Conservation (phyloP, 2,113 vertebrate genomes). For the Phasianus colchicus region DNA sequence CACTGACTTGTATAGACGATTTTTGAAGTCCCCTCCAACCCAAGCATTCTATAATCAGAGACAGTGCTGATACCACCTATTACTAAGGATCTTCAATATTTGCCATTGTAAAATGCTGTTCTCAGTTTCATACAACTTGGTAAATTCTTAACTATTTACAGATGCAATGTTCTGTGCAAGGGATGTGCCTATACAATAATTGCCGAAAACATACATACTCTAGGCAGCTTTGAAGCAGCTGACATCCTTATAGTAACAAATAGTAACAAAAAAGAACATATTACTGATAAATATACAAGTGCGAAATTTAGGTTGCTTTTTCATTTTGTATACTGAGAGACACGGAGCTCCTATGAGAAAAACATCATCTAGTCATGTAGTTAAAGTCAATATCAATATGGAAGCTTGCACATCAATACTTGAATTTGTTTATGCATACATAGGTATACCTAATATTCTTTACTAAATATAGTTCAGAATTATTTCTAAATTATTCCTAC, state of each 20-base stretch:
- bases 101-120: neutral
- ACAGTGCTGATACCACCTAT: neutral
- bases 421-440: neutral
- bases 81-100: neutral
- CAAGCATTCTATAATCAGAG: neutral
- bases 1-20: neutral
- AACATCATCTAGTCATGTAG: neutral
- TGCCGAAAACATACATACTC: neutral
- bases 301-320: neutral
- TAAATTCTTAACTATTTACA: neutral
- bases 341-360: neutral
- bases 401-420: neutral
- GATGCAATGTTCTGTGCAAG: neutral
- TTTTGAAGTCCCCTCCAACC: too few relatives aligned
- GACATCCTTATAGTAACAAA: neutral
- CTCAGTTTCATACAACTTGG: neutral
- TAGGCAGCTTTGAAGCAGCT: neutral
- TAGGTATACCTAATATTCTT: neutral
- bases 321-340: neutral
- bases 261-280: neutral
- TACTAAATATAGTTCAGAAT: neutral
- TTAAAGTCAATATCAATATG: neutral
- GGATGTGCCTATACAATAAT: neutral
- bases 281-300: neutral
- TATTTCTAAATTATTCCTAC: neutral